Evolutionary conservation across 2,797 vertebrate genomes (phyloP).

Genomic region (Australoheros facetus): DNA sequence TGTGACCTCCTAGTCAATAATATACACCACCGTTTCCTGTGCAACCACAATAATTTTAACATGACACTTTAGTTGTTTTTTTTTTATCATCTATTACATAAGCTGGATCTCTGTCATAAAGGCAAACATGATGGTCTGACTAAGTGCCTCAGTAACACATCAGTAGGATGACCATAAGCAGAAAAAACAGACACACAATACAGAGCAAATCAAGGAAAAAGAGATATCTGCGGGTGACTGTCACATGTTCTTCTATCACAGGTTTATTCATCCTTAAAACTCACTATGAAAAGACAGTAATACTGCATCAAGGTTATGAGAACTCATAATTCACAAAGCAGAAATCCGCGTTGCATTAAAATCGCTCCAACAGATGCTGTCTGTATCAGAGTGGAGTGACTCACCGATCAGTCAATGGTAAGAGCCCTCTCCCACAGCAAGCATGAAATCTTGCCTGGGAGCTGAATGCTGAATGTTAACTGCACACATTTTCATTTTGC

Average conservation of each 20-base stretch:
- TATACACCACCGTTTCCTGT: slow-evolving; percentile 5
- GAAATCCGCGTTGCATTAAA: slow-evolving; percentile 64
- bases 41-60: background rate
- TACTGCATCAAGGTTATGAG: slow-evolving; percentile 61
- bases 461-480: slow-evolving; percentile 65
- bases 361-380: slow-evolving; percentile 69
- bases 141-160: background rate
- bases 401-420: slow-evolving; percentile 75
- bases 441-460: slow-evolving; percentile 70
- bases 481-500: slow-evolving; percentile 59
- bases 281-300: slow-evolving; percentile 42
- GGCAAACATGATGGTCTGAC: slow-evolving; percentile 7
- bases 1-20: slow-evolving; percentile 10
- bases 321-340: slow-evolving; percentile 62
- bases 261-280: slow-evolving; percentile 25
- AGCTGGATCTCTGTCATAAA: slow-evolving; percentile 14
- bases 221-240: slow-evolving; percentile 2
- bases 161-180: background rate
- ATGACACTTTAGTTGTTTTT: slow-evolving; percentile 1
- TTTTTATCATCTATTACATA: background rate
- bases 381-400: slow-evolving; percentile 71
- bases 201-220: slow-evolving; percentile 1
- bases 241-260: slow-evolving; percentile 18
- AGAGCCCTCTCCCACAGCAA: slow-evolving; percentile 62
- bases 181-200: slow-evolving; percentile 7